phyloP scores from a whole-genome alignment of 2,797 vertebrate genomes.

The Mionectes olivaceus region DNA sequence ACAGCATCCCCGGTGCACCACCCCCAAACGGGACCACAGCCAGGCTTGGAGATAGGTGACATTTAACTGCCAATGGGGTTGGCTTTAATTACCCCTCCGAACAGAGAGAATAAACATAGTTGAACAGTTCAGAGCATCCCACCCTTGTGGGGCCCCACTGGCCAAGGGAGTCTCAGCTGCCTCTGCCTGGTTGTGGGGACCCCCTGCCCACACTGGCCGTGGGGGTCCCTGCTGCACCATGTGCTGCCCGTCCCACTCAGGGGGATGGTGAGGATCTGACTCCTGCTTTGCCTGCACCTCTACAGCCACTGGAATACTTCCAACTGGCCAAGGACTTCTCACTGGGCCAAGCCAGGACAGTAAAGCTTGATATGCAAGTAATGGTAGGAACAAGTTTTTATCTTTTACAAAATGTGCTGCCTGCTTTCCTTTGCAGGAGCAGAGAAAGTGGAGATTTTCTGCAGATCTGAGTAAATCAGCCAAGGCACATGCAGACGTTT shows the following conservation, averaged over 20 bases:
- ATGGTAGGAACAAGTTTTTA: not conserved
- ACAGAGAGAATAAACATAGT: not conserved
- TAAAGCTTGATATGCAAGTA: fast-evolving
- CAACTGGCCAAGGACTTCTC: not conserved
- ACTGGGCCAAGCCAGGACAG: not conserved
- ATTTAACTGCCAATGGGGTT: not conserved
- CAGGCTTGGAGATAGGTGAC: conserved; percentile 31
- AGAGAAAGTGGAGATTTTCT: not conserved
- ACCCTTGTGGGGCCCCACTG: fast-evolving
- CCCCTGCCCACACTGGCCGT: fast-evolving
- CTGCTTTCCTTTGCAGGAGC: not conserved
- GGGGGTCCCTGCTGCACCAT: not conserved
- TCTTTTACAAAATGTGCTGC: not conserved
- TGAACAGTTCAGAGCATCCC: not conserved
- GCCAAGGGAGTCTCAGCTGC: not conserved
- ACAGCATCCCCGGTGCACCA: not conserved
- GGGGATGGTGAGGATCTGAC: fast-evolving
- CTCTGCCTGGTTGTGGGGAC: fast-evolving
- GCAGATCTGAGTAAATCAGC: not conserved
- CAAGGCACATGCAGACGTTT: not conserved
- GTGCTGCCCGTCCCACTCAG: fast-evolving
- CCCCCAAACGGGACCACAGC: not conserved
- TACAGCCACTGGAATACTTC: not conserved
- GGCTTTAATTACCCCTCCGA: not conserved
- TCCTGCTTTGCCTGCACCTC: not conserved